A percentile compares a stretch with the other conserved stretches of the same genome.
These are phyloP conservation scores for Gymnopithys bicolor DNA, from an alignment of 2,797 vertebrate species.

Conservation along the genomic window DNA sequence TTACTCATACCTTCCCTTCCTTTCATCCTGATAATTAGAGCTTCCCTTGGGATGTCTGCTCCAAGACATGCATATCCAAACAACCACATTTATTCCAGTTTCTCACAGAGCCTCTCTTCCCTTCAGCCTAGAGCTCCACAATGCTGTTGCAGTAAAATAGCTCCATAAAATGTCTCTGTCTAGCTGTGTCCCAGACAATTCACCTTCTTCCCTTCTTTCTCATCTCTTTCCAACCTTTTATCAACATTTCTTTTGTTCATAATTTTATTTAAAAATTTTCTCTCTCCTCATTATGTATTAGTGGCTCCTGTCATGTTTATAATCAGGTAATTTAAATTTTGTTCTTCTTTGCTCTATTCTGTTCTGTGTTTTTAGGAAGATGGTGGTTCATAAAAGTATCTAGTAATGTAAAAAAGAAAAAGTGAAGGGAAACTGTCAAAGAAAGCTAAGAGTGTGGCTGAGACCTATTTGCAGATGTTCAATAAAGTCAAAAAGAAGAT, in stretches of 20 bases:
- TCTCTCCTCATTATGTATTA: rapidly evolving
- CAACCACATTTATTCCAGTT: neutral
- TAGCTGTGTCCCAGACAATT: neutral
- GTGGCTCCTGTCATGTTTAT: neutral
- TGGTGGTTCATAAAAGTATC: neutral
- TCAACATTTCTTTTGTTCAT: neutral
- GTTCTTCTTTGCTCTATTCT: neutral
- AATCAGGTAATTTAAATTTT: neutral
- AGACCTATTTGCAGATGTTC: constrained; percentile 62
- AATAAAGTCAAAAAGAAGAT: constrained; percentile 62
- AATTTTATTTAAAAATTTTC: neutral
- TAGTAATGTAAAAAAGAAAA: neutral
- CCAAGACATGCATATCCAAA: constrained; percentile 19
- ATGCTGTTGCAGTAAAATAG: neutral
- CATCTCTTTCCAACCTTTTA: neutral
- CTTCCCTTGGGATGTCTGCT: constrained; percentile 30
- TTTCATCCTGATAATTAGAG: constrained; percentile 23
- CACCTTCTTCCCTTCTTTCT: neutral
- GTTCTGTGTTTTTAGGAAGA: neutral
- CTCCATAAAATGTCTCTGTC: neutral
- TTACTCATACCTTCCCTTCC: constrained; percentile 22
- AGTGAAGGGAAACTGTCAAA: neutral
- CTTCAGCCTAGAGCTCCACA: neutral
- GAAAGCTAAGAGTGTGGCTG: constrained; percentile 11
- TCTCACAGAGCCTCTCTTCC: neutral